Percentiles rank a stretch among this genome's conserved stretches.
Evolutionary conservation across 1,140 invertebrate species (phyloP).

Genomic region (Cyrtorhinus lividipennis): DNA sequence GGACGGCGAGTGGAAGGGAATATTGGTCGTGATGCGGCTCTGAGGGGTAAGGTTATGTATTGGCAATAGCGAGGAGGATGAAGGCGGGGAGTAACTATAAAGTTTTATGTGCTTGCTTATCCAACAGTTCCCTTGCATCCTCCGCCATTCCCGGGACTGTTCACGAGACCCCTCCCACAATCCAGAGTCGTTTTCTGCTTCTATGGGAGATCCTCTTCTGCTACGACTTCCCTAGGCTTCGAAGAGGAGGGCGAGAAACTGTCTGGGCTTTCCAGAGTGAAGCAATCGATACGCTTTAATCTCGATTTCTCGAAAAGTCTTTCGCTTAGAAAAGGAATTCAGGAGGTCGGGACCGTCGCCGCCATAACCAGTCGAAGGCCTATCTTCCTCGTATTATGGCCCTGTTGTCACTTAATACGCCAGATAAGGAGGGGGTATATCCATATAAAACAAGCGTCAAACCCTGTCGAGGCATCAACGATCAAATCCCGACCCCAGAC

Average conservation of each 20-base stretch:
- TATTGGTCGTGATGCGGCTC: background rate
- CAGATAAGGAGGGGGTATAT: no score
- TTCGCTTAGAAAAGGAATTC: background rate
- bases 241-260: background rate
- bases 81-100: conserved; percentile 1
- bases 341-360: background rate
- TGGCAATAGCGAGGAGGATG: background rate
- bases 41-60: background rate
- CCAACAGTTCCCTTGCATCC: conserved; percentile 5
- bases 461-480: no score
- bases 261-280: background rate
- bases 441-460: no score
- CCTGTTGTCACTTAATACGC: background rate
- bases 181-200: background rate
- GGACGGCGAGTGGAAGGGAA: background rate
- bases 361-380: background rate
- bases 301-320: background rate
- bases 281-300: background rate
- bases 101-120: conserved; percentile 8
- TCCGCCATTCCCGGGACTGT: background rate
- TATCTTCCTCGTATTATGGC: background rate
- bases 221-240: background rate
- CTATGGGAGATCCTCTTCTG: background rate
- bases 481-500: no score
- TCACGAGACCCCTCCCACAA: background rate